phyloP scores from a whole-genome alignment of 2,113 vertebrate genomes.

The Meleagris gallopavo region DNA sequence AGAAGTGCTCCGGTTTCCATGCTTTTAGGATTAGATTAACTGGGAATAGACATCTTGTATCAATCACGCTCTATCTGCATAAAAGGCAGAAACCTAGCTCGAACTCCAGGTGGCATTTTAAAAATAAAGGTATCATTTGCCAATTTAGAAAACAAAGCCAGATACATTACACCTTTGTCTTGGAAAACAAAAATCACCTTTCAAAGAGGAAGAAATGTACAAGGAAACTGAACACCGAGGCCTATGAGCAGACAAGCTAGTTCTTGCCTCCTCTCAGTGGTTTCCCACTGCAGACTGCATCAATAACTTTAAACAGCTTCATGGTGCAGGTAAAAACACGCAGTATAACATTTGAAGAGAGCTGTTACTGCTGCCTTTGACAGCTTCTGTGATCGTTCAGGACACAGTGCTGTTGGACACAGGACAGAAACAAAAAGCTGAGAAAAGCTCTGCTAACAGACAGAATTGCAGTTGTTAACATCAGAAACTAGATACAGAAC shows the following conservation, averaged over 20 bases:
- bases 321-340: neutral
- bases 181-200: neutral
- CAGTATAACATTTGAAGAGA: neutral
- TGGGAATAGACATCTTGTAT: neutral
- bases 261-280: neutral
- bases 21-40: neutral
- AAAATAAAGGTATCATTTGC: neutral
- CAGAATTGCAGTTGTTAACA: neutral
- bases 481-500: neutral
- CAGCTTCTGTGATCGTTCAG: neutral
- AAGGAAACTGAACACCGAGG: neutral
- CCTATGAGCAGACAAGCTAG: neutral
- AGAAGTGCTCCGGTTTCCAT: neutral
- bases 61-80: neutral
- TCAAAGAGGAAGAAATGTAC: neutral
- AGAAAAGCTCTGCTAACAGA: neutral
- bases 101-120: neutral
- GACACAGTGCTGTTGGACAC: neutral
- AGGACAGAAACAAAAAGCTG: neutral
- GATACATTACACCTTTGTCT: neutral
- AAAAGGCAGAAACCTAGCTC: neutral
- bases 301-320: neutral
- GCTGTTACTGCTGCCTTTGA: neutral
- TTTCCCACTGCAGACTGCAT: neutral
- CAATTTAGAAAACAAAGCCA: neutral